Evolutionary conservation across 2,797 vertebrate genomes (phyloP), one percentile per base, ranked within the genome.

Genomic region (Gadopsis bispinosus): DNA sequence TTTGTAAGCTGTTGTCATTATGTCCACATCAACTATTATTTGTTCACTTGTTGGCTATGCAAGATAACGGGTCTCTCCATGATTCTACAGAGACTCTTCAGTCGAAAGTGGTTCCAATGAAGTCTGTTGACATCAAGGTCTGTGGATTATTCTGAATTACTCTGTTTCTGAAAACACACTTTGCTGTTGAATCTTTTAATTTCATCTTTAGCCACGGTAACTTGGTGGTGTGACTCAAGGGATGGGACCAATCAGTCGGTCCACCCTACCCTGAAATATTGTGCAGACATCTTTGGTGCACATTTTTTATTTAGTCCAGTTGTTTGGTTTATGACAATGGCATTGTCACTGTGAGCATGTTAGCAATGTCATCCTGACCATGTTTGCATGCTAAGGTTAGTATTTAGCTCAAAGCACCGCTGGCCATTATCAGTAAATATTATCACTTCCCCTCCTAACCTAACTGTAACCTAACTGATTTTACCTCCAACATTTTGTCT

Each of bases 141-240:
- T 37, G 51, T 61, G 47, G n/a, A 41, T 74, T 64, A 69, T 31
- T 78, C 14, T 33, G 53, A 71, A 53, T 50, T 69, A 59, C 37
- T 45, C 26, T 31, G 31, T 41, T 22, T 69, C 48, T 67, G 26
- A 51, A 22, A 47, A 62, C 20, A 35, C 5, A 72, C 43, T n/a
- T 39, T 14, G 31, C 29, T 26, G 20, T 64, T 63, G 22, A 53
- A 45, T 71, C 7, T 50, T 51, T 73, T 41, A 33, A 10, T 37
- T 10, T 26, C 1, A 54, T 33, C 43, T 22, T 67, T 29, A 33
- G 29, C 5, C 19, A 54, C 1, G 4, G 13, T 29, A 14, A 35
- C 33, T 35, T 35, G 5, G 33, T 7, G 6, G 33, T 7, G 33
- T 35, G 37, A 39, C 26, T 66, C 13, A 7, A 2, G n/a, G 26